phyloP scores from a whole-genome alignment of 2,113 vertebrate genomes.

The Morone saxatilis region DNA sequence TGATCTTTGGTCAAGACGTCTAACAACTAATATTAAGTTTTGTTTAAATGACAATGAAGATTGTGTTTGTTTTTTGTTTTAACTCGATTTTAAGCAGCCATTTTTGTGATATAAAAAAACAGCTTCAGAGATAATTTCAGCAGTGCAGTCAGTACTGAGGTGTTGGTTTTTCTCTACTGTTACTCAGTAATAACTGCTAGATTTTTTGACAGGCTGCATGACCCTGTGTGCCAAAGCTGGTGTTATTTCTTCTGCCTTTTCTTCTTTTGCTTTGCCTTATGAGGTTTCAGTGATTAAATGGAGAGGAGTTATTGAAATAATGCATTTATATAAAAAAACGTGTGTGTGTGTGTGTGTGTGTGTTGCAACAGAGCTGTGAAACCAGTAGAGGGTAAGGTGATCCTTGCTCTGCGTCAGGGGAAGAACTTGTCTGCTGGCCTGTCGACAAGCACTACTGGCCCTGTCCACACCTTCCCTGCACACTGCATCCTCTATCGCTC shows the following conservation, averaged over 20 bases:
- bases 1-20: neutral
- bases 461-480: slow-evolving; percentile 60
- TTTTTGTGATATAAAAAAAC: neutral
- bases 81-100: neutral
- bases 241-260: neutral
- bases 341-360: slow-evolving; percentile 23
- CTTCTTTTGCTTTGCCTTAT: neutral
- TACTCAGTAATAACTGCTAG: neutral
- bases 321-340: slow-evolving; percentile 26
- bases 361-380: slow-evolving; percentile 60
- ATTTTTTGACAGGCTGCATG: neutral
- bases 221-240: neutral
- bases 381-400: slow-evolving; percentile 66
- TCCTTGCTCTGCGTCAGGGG: slow-evolving; percentile 65
- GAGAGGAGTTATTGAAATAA: neutral
- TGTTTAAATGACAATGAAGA: neutral
- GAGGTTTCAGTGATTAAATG: neutral
- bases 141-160: neutral
- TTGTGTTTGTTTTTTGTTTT: neutral
- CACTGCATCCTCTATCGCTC: slow-evolving; percentile 27
- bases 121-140: neutral
- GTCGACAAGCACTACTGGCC: slow-evolving; percentile 55
- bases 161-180: neutral
- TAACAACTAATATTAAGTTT: neutral
- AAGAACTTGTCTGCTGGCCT: slow-evolving; percentile 58